phyloP scores from a whole-genome alignment of 2,113 vertebrate species.

The Centrocercus urophasianus region DNA sequence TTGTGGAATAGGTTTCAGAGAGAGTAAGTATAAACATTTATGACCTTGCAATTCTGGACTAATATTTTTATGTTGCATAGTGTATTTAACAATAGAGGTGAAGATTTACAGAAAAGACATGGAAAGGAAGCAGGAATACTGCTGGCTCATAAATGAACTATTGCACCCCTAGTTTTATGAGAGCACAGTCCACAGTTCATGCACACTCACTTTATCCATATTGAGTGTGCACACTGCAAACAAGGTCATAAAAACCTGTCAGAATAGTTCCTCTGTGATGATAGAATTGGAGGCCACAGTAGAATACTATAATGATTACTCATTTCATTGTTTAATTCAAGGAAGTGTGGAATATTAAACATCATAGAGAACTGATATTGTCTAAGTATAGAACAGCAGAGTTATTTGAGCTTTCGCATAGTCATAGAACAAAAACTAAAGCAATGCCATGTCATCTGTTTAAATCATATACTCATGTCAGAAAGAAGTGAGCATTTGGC shows the following conservation, averaged over 20 bases:
- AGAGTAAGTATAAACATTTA: background rate
- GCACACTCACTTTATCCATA: background rate
- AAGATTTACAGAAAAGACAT: background rate
- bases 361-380: slow-evolving; percentile 31
- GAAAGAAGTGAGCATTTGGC: slow-evolving; percentile 21
- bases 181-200: slow-evolving; percentile 7
- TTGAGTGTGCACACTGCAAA: background rate
- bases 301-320: background rate
- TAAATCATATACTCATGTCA: slow-evolving; percentile 42
- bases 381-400: slow-evolving; percentile 34
- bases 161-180: slow-evolving; percentile 6
- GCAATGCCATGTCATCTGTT: slow-evolving; percentile 36
- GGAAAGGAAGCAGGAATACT: background rate
- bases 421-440: slow-evolving; percentile 62
- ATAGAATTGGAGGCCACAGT: background rate
- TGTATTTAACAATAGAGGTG: background rate
- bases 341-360: background rate
- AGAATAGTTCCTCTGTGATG: background rate
- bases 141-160: background rate
- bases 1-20: background rate
- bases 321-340: slow-evolving; percentile 25
- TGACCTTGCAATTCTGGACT: background rate
- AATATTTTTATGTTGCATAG: background rate
- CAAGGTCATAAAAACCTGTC: background rate
- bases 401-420: slow-evolving; percentile 59